These are phyloP conservation scores for Phyllotreta striolata DNA, from an alignment of 2,888 invertebrate species.

Conservation along the genomic window DNA sequence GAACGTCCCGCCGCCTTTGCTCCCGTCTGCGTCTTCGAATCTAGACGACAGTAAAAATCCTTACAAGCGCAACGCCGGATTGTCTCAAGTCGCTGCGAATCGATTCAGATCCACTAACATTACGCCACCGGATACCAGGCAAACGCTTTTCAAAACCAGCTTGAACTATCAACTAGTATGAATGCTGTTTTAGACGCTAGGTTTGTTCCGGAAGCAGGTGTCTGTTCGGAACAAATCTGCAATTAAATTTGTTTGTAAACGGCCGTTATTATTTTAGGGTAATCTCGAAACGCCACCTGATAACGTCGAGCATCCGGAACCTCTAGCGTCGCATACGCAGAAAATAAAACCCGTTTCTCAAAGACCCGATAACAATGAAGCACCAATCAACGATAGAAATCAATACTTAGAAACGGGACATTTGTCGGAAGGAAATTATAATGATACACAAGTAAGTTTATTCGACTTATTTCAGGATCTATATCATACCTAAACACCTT, in stretches of 20 bases:
- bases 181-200: neutral
- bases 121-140: slow-evolving; percentile 43
- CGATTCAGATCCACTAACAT: slow-evolving; percentile 44
- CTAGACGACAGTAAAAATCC: slow-evolving; percentile 51
- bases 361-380: slow-evolving; percentile 68
- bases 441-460: slow-evolving; percentile 20
- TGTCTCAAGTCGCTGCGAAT: slow-evolving; percentile 63
- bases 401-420: slow-evolving; percentile 82
- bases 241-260: too few relatives aligned
- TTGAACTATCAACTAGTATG: slow-evolving; percentile 57
- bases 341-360: slow-evolving; percentile 39
- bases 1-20: slow-evolving; percentile 42
- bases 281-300: slow-evolving; percentile 74
- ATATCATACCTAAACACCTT: too few relatives aligned
- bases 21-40: slow-evolving; percentile 41
- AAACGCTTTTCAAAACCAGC: slow-evolving; percentile 52
- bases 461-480: slow-evolving; percentile 15
- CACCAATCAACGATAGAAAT: slow-evolving; percentile 75
- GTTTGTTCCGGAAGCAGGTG: too few relatives aligned
- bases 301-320: slow-evolving; percentile 72
- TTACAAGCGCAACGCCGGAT: slow-evolving; percentile 52
- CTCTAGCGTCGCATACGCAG: slow-evolving; percentile 40
- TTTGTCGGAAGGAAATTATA: slow-evolving; percentile 66
- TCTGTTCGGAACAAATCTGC: too few relatives aligned
- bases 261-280: slow-evolving; percentile 49